phyloP scores from a whole-genome alignment of 2,113 vertebrate genomes.

The Callospermophilus lateralis region DNA sequence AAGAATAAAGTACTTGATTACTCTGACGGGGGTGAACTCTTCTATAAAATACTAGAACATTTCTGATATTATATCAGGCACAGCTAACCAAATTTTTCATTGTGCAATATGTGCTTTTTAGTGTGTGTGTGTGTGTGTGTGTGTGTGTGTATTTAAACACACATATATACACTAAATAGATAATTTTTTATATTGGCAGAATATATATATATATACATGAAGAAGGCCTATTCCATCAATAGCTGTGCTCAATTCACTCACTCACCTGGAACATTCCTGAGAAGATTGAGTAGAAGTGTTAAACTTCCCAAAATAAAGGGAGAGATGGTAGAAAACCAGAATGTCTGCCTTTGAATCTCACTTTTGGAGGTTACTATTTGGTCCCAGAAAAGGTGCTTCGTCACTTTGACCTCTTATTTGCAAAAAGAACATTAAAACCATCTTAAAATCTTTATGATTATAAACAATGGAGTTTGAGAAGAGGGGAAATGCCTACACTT shows the following conservation, averaged over 20 bases:
- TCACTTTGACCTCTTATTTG: neutral
- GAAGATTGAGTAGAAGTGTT: neutral
- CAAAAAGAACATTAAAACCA: neutral
- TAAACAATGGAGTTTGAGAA: neutral
- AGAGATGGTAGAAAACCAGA: neutral
- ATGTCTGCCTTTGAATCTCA: neutral
- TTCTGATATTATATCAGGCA: conserved; percentile 43
- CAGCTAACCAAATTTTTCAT: conserved; percentile 49
- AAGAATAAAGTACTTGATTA: neutral
- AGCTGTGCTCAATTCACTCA: neutral
- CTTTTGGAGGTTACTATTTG: neutral
- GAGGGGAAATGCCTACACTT: neutral
- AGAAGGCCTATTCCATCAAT: neutral
- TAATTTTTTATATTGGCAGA: too few species aligned
- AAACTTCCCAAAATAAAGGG: neutral
- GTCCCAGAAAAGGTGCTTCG: neutral
- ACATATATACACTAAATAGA: too few species aligned
- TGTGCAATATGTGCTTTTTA: neutral
- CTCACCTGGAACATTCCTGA: neutral
- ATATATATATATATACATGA: neutral
- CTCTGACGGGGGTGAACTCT: neutral
- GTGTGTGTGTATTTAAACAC: too few species aligned
- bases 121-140: neutral
- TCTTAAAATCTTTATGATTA: neutral
- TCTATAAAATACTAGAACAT: neutral